Evolutionary conservation across 2,888 invertebrate genomes (phyloP).

Genomic region (Pecten maximus): DNA sequence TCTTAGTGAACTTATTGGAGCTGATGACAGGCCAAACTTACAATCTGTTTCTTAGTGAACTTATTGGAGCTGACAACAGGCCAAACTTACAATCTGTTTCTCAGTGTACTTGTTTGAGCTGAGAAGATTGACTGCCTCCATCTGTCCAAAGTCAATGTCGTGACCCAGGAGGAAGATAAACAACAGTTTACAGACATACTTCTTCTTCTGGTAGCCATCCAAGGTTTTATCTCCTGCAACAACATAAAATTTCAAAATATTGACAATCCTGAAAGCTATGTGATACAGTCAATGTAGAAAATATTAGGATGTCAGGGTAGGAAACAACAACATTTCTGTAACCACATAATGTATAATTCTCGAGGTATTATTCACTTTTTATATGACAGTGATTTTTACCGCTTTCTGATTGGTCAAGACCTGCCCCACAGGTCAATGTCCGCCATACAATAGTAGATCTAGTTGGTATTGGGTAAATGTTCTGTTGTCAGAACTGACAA

Average conservation of each 20-base stretch:
- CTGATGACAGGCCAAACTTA: conserved; percentile 72
- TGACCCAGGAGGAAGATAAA: conserved; percentile 99
- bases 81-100: conserved; percentile 98
- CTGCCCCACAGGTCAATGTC: too few species aligned
- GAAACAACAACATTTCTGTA: too few species aligned
- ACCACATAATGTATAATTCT: too few species aligned
- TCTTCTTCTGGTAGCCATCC: conserved; percentile 99
- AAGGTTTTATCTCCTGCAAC: conserved; percentile 95
- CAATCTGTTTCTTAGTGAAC: conserved; percentile 99
- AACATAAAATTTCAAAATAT: conserved; percentile 35
- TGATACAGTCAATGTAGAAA: too few species aligned
- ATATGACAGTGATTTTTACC: too few species aligned
- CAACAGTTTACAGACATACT: conserved; percentile 99
- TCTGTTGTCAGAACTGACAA: too few species aligned
- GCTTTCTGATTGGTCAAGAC: too few species aligned
- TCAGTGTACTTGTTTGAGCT: conserved; percentile 99
- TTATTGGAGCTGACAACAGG: conserved; percentile 99
- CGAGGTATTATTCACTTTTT: too few species aligned
- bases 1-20: background rate
- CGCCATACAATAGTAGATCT: too few species aligned
- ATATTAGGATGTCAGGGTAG: too few species aligned
- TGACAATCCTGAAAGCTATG: too few species aligned
- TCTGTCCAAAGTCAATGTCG: conserved; percentile 99
- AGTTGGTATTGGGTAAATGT: too few species aligned
- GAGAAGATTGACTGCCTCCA: conserved; percentile 99